A percentile compares a stretch with the other conserved stretches of the same genome.
phyloP scores from a whole-genome alignment of 2,888 invertebrate genomes.

The Ormyrus labotus region DNA sequence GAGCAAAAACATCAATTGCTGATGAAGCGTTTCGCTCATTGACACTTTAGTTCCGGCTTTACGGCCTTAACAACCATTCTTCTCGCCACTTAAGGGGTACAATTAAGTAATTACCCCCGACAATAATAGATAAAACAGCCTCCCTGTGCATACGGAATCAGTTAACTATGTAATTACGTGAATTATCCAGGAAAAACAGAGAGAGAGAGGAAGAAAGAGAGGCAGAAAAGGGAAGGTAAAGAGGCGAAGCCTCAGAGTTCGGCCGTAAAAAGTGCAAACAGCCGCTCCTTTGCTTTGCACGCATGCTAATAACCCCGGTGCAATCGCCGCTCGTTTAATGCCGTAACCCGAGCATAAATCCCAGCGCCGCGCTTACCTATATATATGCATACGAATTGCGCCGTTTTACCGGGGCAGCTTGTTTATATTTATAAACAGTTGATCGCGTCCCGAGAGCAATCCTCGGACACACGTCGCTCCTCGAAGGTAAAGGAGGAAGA shows the following conservation, averaged over 20 bases:
- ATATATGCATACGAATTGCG: too few species aligned
- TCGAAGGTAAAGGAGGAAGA: background rate
- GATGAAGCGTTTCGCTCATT: conserved; percentile 44
- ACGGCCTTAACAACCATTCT: conserved; percentile 3
- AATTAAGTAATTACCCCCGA: conserved; percentile 41
- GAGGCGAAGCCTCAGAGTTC: conserved; percentile 7
- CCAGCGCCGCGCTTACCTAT: background rate
- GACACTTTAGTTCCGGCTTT: conserved; percentile 44
- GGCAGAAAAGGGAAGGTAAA: too few species aligned
- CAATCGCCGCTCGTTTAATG: conserved; percentile 30
- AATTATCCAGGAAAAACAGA: conserved; percentile 22
- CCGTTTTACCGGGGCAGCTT: background rate
- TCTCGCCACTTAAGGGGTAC: conserved; percentile 7
- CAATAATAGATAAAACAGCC: conserved; percentile 36
- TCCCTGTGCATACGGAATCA: conserved; percentile 30
- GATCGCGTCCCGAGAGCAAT: conserved; percentile 1
- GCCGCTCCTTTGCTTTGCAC: conserved; percentile 27
- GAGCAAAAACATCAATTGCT: conserved; percentile 11
- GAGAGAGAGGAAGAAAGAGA: background rate
- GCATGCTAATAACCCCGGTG: conserved; percentile 34
- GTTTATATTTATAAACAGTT: conserved; percentile 30
- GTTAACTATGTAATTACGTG: conserved; percentile 48
- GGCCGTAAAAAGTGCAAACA: conserved; percentile 48
- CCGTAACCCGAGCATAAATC: conserved; percentile 35
- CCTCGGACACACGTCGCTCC: background rate